phyloP scores from a whole-genome alignment of 2,113 vertebrate species.

The Arizona elegans region DNA sequence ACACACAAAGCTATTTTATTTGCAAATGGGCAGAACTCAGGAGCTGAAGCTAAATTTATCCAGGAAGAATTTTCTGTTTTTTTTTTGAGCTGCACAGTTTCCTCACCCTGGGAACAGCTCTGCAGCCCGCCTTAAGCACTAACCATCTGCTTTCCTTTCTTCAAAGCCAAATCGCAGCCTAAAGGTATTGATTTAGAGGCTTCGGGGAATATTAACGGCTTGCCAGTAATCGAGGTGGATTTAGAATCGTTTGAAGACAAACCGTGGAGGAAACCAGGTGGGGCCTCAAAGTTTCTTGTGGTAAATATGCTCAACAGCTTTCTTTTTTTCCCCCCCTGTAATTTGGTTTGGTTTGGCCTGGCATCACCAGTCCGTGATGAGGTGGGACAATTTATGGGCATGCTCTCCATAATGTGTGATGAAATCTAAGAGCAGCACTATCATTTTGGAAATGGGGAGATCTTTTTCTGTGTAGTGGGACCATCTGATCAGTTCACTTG shows the following conservation, averaged over 20 bases:
- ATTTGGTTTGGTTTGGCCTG: not conserved
- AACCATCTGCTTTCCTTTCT: constrained; percentile 37
- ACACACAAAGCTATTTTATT: constrained; percentile 6
- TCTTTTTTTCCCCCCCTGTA: not conserved
- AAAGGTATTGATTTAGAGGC: constrained; percentile 75
- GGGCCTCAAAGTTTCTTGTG: constrained; percentile 58
- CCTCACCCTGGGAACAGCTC: constrained; percentile 24
- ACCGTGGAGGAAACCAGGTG: constrained; percentile 78
- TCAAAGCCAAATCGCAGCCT: constrained; percentile 70
- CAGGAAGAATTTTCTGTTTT: not conserved
- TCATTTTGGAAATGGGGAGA: not conserved
- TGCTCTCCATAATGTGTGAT: not conserved
- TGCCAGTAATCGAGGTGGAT: constrained; percentile 74
- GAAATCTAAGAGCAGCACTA: not conserved
- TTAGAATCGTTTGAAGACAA: constrained; percentile 78
- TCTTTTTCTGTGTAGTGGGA: not conserved
- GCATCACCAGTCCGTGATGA: not conserved
- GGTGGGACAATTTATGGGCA: too few relatives aligned
- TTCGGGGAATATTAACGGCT: constrained; percentile 70
- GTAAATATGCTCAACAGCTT: constrained; percentile 55
- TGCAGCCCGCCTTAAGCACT: constrained; percentile 29
- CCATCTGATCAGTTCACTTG: not conserved
- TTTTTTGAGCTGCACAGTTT: constrained; percentile 11
- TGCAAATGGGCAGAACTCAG: accelerated
- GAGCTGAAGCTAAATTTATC: not conserved